Evolutionary conservation across 2,797 vertebrate species (phyloP).

Genomic region (Melanotaenia parkinsoni): DNA sequence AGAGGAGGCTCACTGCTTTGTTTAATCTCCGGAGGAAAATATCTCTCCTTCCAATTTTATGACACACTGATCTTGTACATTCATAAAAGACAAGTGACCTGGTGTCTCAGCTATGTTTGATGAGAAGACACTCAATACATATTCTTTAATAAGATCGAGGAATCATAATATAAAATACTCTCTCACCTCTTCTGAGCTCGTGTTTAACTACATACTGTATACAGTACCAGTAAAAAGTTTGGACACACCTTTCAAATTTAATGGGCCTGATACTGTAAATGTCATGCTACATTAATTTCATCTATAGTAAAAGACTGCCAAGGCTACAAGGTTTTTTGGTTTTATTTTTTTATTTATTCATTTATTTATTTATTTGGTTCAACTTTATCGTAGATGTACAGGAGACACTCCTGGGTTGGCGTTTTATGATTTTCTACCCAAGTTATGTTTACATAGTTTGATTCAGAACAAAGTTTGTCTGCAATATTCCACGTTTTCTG

Average conservation of each 20-base stretch:
- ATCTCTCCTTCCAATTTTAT: neutral
- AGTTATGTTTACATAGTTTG: neutral
- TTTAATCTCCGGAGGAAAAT: neutral
- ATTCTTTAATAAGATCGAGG: neutral
- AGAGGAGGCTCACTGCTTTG: neutral
- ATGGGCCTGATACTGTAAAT: too few species aligned
- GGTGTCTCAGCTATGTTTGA: neutral
- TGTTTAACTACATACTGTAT: neutral
- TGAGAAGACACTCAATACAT: neutral
- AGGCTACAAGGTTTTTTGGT: too few species aligned
- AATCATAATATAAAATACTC: neutral
- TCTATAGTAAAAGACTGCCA: neutral
- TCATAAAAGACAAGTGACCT: neutral
- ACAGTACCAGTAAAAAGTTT: neutral
- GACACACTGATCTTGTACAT: neutral
- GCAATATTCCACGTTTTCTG: neutral
- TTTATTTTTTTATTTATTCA: too few species aligned
- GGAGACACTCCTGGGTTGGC: neutral
- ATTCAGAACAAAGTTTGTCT: neutral
- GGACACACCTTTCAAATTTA: too few species aligned
- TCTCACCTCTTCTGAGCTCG: too few species aligned
- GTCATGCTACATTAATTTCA: neutral
- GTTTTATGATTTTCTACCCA: neutral
- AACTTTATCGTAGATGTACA: neutral
- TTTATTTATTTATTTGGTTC: too few species aligned